A percentile compares a stretch with the other conserved stretches of the same genome.
These are phyloP conservation scores for Leiothrix lutea DNA, from an alignment of 2,113 vertebrate species.

Conservation along the genomic window DNA sequence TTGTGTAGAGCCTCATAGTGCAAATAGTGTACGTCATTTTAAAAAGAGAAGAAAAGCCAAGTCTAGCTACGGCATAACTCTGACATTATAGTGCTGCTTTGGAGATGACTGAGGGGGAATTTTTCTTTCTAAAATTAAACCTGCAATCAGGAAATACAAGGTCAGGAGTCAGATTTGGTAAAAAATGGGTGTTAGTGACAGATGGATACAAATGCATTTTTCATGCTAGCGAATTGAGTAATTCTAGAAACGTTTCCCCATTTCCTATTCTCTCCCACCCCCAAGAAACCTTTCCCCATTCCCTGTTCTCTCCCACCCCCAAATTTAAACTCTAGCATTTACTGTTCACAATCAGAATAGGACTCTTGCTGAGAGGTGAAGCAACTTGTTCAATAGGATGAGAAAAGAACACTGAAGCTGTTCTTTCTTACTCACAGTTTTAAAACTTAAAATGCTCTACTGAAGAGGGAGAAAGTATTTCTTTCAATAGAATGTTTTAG, in stretches of 20 bases:
- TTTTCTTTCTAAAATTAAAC: neutral
- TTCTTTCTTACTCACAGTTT: neutral
- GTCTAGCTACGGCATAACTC: neutral
- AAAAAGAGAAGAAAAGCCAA: neutral
- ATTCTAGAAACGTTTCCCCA: neutral
- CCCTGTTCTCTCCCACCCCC: rapidly evolving
- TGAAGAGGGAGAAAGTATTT: neutral
- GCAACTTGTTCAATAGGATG: neutral
- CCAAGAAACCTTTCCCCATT: neutral
- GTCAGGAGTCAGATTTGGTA: neutral
- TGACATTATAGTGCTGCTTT: neutral
- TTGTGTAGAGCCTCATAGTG: neutral
- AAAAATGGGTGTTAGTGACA: neutral
- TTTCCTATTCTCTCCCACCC: neutral
- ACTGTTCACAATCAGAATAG: neutral
- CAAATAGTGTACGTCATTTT: neutral
- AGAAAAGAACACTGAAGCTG: neutral
- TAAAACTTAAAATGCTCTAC: neutral
- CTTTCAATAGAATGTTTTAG: conserved; percentile 23
- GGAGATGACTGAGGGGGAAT: neutral
- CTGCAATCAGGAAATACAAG: neutral
- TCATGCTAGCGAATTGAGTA: neutral
- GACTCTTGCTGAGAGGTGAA: neutral
- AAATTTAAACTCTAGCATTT: neutral
- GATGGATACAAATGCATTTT: neutral